A percentile compares a stretch with the other conserved stretches of the same genome.
These are phyloP conservation scores for Macrosteles quadrilineatus DNA, from an alignment of 1,140 invertebrate genomes.

Conservation along the genomic window DNA sequence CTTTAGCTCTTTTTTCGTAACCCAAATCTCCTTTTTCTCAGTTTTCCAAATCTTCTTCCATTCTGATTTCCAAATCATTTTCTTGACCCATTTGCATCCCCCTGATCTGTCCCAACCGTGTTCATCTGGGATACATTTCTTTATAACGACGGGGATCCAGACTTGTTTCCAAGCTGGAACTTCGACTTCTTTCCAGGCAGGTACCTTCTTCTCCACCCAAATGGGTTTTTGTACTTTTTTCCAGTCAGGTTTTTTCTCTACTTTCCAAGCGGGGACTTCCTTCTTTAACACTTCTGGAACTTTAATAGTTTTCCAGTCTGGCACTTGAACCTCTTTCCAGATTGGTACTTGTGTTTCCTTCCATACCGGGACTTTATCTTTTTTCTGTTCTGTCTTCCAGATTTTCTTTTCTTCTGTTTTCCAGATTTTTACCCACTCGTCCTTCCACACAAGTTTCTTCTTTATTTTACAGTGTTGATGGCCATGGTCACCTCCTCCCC, in stretches of 20 bases:
- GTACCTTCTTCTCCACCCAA: constrained; percentile 67
- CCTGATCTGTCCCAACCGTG: constrained; percentile 74
- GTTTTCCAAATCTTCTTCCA: constrained; percentile 55
- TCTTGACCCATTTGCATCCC: constrained; percentile 57
- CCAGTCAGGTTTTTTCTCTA: constrained; percentile 66
- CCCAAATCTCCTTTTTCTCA: constrained; percentile 52
- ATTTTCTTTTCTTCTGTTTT: constrained; percentile 65
- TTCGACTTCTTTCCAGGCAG: constrained; percentile 59
- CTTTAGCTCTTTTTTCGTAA: constrained; percentile 44
- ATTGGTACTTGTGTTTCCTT: constrained; percentile 50
- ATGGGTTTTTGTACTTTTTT: constrained; percentile 65
- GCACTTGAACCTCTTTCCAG: constrained; percentile 43
- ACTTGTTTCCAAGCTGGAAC: constrained; percentile 67
- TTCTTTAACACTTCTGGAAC: constrained; percentile 52
- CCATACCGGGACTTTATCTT: constrained; percentile 43
- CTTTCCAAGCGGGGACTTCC: constrained; percentile 53
- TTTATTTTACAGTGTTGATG: constrained; percentile 49
- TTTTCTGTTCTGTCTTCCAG: constrained; percentile 61
- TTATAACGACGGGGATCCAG: constrained; percentile 57
- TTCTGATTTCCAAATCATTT: constrained; percentile 52
- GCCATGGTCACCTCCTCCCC: not conserved
- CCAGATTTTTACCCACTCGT: constrained; percentile 51
- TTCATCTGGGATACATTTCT: constrained; percentile 44
- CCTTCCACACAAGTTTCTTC: constrained; percentile 54
- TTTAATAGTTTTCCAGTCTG: constrained; percentile 47